A percentile compares a stretch with the other conserved stretches of the same genome.
phyloP scores from a whole-genome alignment of 2,888 invertebrate genomes.

The Acrobasis consociella region DNA sequence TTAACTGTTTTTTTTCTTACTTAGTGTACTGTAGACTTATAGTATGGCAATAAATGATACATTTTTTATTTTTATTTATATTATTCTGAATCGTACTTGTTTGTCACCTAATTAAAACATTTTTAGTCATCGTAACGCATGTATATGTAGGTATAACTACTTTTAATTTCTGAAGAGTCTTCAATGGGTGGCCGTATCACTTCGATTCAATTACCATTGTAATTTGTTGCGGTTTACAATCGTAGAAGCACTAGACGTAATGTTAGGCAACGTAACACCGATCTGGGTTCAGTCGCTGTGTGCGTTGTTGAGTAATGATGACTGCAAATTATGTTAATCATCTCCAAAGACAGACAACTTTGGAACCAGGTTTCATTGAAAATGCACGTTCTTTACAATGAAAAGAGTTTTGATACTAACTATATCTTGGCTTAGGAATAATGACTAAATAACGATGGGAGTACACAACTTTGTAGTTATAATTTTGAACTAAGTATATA shows the following conservation, averaged over 20 bases:
- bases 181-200: too few relatives aligned
- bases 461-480: too few relatives aligned
- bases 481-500: too few relatives aligned
- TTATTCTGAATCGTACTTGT: too few relatives aligned
- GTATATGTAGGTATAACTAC: too few relatives aligned
- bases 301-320: conserved; percentile 53
- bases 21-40: too few relatives aligned
- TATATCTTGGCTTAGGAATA: not conserved
- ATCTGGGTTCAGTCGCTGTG: conserved; percentile 40
- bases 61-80: too few relatives aligned
- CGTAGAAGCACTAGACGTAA: conserved; percentile 26
- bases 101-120: too few relatives aligned
- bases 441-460: not conserved
- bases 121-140: too few relatives aligned
- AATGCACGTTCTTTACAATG: not conserved
- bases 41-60: too few relatives aligned
- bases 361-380: not conserved
- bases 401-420: not conserved
- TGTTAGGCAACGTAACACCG: conserved; percentile 46
- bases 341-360: conserved; percentile 23
- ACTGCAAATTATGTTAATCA: conserved; percentile 57
- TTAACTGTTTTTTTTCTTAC: too few relatives aligned
- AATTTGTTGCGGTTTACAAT: conserved; percentile 9
- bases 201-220: not conserved
- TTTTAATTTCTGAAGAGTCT: too few relatives aligned